These are phyloP conservation scores for Cheirogaleus major DNA, from an alignment of 2,797 vertebrate species.

Conservation along the genomic window DNA sequence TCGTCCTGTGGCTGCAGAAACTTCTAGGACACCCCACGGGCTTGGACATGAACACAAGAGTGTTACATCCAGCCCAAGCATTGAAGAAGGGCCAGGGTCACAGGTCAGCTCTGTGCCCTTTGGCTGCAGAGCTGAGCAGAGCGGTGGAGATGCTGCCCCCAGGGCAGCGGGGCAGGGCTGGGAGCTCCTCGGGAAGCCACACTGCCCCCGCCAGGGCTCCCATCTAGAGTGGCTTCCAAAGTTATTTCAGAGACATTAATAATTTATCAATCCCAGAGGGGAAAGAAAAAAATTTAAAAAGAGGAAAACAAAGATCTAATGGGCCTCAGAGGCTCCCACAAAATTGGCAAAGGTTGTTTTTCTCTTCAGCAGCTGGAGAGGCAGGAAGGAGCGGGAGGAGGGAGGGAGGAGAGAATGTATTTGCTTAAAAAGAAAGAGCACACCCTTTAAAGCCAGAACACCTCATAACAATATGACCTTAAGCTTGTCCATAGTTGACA, in stretches of 20 bases:
- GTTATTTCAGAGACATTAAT: constrained; percentile 59
- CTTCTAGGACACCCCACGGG: background rate
- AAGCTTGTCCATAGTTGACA: background rate
- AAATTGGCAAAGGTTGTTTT: background rate
- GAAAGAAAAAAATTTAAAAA: constrained; percentile 58
- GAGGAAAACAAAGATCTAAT: constrained; percentile 49
- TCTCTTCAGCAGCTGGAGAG: background rate
- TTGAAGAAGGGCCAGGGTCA: background rate
- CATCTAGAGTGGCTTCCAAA: constrained; percentile 18
- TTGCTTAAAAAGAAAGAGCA: background rate
- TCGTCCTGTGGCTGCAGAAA: background rate
- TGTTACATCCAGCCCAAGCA: background rate
- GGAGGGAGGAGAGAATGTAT: background rate
- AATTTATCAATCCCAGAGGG: constrained; percentile 60
- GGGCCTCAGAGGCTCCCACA: background rate
- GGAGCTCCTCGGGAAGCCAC: constrained; percentile 3
- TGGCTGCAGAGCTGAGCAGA: background rate
- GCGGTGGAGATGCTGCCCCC: accelerated
- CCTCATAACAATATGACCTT: background rate
- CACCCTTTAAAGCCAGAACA: background rate
- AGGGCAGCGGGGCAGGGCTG: background rate
- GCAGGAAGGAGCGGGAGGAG: background rate
- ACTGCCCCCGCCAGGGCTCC: background rate
- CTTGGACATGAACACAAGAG: accelerated
- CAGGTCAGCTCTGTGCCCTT: background rate